Conservation (phyloP, 2,113 vertebrate species). For the Girardinichthys multiradiatus region DNA sequence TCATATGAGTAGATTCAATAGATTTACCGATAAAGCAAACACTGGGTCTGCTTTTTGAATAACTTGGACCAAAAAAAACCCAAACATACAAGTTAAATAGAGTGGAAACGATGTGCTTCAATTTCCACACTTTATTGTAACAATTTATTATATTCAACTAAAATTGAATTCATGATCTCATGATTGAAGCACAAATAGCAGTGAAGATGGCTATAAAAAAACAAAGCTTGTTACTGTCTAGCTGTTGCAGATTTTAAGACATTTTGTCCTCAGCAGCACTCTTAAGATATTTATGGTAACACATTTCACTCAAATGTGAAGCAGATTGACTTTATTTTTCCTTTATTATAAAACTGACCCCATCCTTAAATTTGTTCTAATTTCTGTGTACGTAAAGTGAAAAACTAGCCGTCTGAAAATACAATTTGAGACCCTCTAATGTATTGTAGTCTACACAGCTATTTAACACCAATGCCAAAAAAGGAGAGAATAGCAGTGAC, state of each 20-base stretch:
- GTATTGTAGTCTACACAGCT: no score
- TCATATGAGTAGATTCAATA: neutral
- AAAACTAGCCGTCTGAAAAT: no score
- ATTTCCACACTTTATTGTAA: neutral
- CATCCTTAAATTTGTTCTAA: no score
- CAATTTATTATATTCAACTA: neutral
- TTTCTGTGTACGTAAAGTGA: no score
- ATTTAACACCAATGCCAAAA: no score
- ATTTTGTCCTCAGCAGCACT: neutral
- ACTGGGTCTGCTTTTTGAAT: neutral
- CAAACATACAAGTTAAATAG: neutral
- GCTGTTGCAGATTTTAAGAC: neutral
- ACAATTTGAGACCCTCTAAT: no score
- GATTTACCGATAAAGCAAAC: neutral
- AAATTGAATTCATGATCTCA: conserved; percentile 20
- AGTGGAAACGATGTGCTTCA: neutral
- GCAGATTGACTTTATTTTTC: neutral
- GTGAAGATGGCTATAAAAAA: neutral
- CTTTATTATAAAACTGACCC: no score
- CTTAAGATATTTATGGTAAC: neutral
- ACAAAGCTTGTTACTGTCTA: neutral
- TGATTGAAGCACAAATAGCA: neutral
- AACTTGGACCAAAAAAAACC: neutral
- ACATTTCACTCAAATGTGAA: neutral
- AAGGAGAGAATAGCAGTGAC: no score